phyloP scores from a whole-genome alignment of 1,140 invertebrate genomes.

The Drosophila elegans region DNA sequence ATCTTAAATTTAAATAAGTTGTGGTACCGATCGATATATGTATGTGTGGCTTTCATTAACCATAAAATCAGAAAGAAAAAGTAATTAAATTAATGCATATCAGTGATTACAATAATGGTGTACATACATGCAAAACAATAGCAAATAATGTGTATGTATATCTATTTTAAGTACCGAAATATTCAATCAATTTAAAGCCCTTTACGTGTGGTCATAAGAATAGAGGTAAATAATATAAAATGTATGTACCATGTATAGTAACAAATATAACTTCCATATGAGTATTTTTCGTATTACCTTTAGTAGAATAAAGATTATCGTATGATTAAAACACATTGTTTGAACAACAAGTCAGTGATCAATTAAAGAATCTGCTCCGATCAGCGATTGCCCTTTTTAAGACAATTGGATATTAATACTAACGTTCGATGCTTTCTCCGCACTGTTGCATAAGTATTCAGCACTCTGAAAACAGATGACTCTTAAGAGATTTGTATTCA shows the following conservation, averaged over 20 bases:
- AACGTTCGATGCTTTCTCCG: conserved; percentile 6
- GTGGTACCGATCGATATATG: conserved; percentile 26
- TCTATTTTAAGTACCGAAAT: conserved; percentile 34
- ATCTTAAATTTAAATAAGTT: conserved; percentile 28
- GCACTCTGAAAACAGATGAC: conserved; percentile 10
- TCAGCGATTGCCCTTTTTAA: conserved; percentile 2
- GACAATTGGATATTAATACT: conserved; percentile 7
- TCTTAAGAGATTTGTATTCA: conserved; percentile 4
- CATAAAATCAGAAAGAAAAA: conserved; percentile 33
- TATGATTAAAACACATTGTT: conserved; percentile 63
- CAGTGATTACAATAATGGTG: conserved; percentile 66
- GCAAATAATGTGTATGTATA: conserved; percentile 20
- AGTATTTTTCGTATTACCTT: conserved; percentile 80
- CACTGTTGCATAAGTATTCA: conserved; percentile 15
- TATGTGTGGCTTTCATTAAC: conserved; percentile 12
- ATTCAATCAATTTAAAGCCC: conserved; percentile 37
- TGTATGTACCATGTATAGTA: conserved; percentile 72
- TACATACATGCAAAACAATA: conserved; percentile 40
- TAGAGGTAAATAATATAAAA: conserved; percentile 64
- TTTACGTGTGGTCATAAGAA: conserved; percentile 62
- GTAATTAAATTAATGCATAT: conserved; percentile 77
- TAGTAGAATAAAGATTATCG: conserved; percentile 80
- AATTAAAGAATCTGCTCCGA: neutral
- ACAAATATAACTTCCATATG: conserved; percentile 79
- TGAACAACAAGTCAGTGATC: neutral